A percentile compares a stretch with the other conserved stretches of the same genome.
phyloP scores from a whole-genome alignment of 2,113 vertebrate species.

The Rhombomys opimus region DNA sequence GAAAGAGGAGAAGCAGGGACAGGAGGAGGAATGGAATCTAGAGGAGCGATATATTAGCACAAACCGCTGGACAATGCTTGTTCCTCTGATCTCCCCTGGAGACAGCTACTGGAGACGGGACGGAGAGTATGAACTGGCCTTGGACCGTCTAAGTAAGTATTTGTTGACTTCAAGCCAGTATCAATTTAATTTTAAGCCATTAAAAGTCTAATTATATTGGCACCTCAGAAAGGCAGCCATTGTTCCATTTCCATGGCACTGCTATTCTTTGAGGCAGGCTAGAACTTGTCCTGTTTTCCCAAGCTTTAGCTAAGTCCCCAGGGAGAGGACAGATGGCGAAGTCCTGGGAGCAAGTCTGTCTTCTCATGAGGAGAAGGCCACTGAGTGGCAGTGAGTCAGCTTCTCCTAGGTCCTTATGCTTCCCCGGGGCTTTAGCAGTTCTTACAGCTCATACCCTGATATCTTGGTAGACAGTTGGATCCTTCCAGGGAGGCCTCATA shows the following conservation, averaged over 20 bases:
- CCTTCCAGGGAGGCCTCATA: neutral
- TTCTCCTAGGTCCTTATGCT: neutral
- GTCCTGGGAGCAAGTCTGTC: neutral
- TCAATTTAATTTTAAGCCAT: conserved; percentile 62
- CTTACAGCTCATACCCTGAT: neutral
- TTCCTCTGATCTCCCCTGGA: neutral
- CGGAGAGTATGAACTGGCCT: neutral
- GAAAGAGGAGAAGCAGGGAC: neutral
- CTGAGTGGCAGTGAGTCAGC: neutral
- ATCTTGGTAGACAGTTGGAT: neutral
- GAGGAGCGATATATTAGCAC: neutral
- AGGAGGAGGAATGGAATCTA: neutral
- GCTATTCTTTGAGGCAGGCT: conserved; percentile 17
- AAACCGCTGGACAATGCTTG: neutral
- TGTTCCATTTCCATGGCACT: conserved; percentile 58
- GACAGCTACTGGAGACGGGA: neutral
- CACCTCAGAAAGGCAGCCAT: conserved; percentile 61
- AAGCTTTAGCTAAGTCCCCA: neutral
- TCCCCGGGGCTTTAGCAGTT: neutral
- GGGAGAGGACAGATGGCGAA: neutral
- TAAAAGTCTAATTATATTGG: conserved; percentile 64
- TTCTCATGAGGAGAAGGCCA: neutral
- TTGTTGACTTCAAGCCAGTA: conserved; percentile 53
- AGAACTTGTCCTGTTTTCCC: conserved; percentile 63
- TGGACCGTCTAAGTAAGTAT: conserved; percentile 21